Evolutionary conservation across 92 coral and sea anemone species (phyloP).

Genomic region (Zoanthus solanderi): DNA sequence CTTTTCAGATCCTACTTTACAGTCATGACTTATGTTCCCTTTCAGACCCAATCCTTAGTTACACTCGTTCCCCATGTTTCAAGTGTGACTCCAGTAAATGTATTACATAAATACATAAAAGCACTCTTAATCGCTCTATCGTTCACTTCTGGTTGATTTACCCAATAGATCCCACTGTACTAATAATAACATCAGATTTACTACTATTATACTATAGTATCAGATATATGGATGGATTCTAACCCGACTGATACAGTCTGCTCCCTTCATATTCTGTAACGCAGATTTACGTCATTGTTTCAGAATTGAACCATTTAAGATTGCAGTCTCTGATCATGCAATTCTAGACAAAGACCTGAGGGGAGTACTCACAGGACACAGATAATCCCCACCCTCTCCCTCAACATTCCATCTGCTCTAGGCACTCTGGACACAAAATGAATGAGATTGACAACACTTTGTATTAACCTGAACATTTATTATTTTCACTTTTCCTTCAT

Average conservation of each 20-base stretch:
- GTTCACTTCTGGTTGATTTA: no score
- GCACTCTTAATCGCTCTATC: neutral
- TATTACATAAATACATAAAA: no score
- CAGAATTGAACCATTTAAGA: neutral
- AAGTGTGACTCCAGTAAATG: no score
- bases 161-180: no score
- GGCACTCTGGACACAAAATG: neutral
- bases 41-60: neutral
- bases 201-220: no score
- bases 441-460: neutral
- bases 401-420: slow-evolving; percentile 40
- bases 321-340: no score
- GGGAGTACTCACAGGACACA: neutral
- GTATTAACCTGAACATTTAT: neutral
- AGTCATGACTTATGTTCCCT: neutral
- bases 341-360: no score
- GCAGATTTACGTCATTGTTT: neutral
- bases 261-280: neutral
- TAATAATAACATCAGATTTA: no score
- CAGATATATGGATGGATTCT: no score
- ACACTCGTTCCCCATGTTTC: no score
- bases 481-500: neutral
- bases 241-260: neutral
- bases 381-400: neutral
- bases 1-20: neutral